phyloP scores from a whole-genome alignment of 2,113 vertebrate species.

The Numida meleagris region DNA sequence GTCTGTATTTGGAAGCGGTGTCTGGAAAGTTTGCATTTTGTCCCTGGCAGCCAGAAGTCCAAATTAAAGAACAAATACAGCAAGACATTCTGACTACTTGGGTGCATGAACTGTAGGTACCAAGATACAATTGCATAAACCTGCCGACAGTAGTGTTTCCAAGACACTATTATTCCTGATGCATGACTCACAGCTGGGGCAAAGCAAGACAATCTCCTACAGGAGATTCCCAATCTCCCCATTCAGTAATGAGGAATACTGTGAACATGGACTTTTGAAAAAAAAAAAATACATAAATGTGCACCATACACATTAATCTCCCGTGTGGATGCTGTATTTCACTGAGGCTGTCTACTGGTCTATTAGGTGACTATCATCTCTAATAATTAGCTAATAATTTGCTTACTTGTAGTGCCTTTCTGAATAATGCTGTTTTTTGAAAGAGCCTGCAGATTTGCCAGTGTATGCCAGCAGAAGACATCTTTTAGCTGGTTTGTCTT shows the following conservation, averaged over 20 bases:
- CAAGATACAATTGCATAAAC: not conserved
- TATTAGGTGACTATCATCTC: not conserved
- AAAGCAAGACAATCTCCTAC: not conserved
- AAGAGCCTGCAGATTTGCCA: not conserved
- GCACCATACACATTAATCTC: not conserved
- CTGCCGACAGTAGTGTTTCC: not conserved
- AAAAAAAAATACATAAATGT: rapidly evolving
- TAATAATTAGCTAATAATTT: not conserved
- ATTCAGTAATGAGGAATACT: not conserved
- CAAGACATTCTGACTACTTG: not conserved
- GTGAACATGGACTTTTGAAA: not conserved
- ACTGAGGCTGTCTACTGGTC: not conserved
- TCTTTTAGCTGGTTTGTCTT: not conserved
- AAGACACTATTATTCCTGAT: not conserved
- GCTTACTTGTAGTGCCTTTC: not conserved
- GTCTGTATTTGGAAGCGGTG: not conserved
- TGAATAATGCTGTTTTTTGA: not conserved
- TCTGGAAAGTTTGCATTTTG: not conserved
- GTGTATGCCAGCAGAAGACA: not conserved
- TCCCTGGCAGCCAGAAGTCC: not conserved
- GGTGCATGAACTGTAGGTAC: not conserved
- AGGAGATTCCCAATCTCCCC: not conserved
- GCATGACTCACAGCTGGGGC: not conserved
- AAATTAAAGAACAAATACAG: not conserved
- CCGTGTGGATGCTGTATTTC: not conserved